Percentiles rank a stretch among this genome's conserved stretches.
Conservation (phyloP, 1,140 invertebrate species). For the Lepidotrigona ventralis region DNA sequence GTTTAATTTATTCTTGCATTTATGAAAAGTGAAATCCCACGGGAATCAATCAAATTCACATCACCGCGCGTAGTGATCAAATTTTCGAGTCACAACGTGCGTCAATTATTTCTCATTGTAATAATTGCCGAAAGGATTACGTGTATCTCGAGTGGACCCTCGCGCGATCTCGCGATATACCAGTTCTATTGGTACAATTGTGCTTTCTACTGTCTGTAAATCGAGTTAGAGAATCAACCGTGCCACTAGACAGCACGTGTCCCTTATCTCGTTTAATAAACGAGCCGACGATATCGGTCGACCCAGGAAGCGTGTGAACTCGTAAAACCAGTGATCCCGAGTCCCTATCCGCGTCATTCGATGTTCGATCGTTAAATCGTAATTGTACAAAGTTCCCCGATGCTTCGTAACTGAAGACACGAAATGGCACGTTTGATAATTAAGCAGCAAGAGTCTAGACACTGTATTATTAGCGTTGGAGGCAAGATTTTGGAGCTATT, state of each 20-base stretch:
- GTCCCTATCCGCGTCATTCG: not conserved
- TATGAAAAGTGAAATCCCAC: too few species aligned
- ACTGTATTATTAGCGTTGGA: not conserved
- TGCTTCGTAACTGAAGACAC: not conserved
- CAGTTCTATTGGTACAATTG: not conserved
- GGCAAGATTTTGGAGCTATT: too few species aligned
- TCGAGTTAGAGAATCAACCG: constrained; percentile 19
- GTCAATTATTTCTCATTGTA: not conserved
- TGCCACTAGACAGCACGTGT: constrained; percentile 28
- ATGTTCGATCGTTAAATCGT: not conserved
- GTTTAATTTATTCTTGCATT: too few species aligned
- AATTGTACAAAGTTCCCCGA: too few species aligned
- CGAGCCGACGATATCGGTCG: not conserved
- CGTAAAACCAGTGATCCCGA: constrained; percentile 15
- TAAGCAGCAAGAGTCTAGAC: not conserved
- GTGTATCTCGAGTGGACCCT: not conserved
- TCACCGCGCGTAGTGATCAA: too few species aligned
- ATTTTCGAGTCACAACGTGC: not conserved
- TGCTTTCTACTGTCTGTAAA: not conserved
- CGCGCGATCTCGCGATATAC: not conserved
- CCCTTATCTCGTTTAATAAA: constrained; percentile 35
- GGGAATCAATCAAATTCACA: not conserved
- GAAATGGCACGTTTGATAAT: not conserved
- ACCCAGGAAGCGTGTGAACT: constrained; percentile 45
- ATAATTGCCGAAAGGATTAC: not conserved